phyloP scores from a whole-genome alignment of 2,888 invertebrate species.

The Anorthoa munda region DNA sequence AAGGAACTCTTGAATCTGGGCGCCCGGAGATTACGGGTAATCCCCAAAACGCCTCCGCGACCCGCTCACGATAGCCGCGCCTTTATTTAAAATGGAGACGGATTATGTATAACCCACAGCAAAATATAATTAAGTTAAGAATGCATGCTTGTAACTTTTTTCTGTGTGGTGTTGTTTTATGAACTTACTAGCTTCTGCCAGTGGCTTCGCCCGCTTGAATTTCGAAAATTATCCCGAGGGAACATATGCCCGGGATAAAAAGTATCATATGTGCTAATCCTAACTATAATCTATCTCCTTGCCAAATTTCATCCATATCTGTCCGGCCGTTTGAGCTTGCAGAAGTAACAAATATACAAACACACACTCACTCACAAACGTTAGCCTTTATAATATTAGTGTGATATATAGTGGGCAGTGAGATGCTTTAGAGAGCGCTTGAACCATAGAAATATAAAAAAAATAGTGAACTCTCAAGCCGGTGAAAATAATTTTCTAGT shows the following conservation, averaged over 20 bases:
- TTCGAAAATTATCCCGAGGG: too few relatives aligned
- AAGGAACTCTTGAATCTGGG: slow-evolving; percentile 45
- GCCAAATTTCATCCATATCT: too few relatives aligned
- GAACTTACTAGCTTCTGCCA: too few relatives aligned
- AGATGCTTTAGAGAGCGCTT: not conserved
- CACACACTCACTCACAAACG: too few relatives aligned
- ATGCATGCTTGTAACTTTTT: slow-evolving; percentile 21
- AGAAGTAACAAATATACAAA: too few relatives aligned
- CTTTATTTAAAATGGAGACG: slow-evolving; percentile 60
- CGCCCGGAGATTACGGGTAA: slow-evolving; percentile 53
- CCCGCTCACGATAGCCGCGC: slow-evolving; percentile 48
- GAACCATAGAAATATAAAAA: not conserved
- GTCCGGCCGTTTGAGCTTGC: too few relatives aligned
- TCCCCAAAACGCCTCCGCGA: slow-evolving; percentile 54
- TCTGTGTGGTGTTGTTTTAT: not conserved
- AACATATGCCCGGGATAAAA: too few relatives aligned
- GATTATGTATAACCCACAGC: slow-evolving; percentile 42
- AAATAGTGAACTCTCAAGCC: not conserved
- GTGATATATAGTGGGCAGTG: too few relatives aligned
- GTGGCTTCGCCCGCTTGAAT: too few relatives aligned
- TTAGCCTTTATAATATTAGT: too few relatives aligned
- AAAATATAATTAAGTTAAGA: slow-evolving; percentile 54
- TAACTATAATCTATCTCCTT: too few relatives aligned
- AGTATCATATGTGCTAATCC: too few relatives aligned
- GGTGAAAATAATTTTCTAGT: not conserved